Base-by-base conservation (phyloP, 2,888 invertebrate species). In the Rhyacophila evoluta region DNA sequence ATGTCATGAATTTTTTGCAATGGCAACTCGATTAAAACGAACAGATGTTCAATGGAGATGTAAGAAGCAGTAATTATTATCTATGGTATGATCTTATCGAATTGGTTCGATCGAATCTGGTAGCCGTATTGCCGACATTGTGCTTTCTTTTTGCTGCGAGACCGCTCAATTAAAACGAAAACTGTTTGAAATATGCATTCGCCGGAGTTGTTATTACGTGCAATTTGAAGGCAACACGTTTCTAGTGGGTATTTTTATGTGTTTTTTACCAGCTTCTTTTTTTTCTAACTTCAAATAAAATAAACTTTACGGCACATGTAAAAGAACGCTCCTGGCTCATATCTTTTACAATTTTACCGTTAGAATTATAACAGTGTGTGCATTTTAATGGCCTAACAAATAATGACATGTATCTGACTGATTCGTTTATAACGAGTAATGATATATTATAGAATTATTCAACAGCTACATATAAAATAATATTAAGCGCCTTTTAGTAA, bases 11-110 rank as follows among this genome's bases (percentile, higher is more conserved):
- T 25, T 55, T 55, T 55, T 55, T 55, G 55, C 55, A 19, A 55
- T 55, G 55, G 15, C 19, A 25, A 55, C 55, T 55, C 55, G 55
- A 55, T 55, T 55, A n/a, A 55, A 55, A 55, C 19, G 55, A 55
- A 55, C 55, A 55, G 55, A 55, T 55, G 55, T 55, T 55, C 55
- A 55, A 55, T 55, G 19, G 55, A 55, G 55, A 55, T 55, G 55
- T 55, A 55, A 55, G 55, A 55, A 19, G 55, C 12, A 19, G 55
- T 55, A 55, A 55, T 55, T 55, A 55, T 55, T 55, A 55, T 55
- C 55, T 55, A 1, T 33, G 25, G 25, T 19, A 19, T 19, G 55
- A 55, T 55, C 55, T 55, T 55, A 55, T 55, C 55, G 55, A 33
- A 33, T 33, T 33, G 29, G 29, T 33, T 33, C 29, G 29, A 33